Evolutionary conservation across 2,888 invertebrate genomes (phyloP), one percentile per base, ranked within the genome.

Genomic region (Xylota sylvarum): DNA sequence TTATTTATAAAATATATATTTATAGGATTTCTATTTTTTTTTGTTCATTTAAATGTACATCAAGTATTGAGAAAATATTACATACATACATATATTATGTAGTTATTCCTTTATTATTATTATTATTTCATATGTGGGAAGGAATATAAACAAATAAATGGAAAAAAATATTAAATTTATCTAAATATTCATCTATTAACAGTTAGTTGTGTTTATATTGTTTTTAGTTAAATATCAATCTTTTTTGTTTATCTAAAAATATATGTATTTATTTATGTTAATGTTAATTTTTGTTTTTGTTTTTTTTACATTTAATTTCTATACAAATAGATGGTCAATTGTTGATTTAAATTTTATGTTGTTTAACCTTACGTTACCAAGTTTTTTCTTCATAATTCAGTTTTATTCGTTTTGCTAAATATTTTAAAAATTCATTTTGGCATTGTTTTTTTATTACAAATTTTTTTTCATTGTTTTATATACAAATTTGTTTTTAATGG

Each of bases 241-340:
- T 73, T 74, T 14, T 27, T 78, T 56, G 65, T 58, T 86, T 86
- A 77, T 86, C 81, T 86, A 86, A 86, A 86, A 86, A 86, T 86
- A 86, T 86, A 82, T 77, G 32, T 70, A 6, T 32, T n/a, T 72
- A 7, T 46, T 48, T 19, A 60, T 50, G 46, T 72, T 58, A 48
- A n/a, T n/a, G n/a, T n/a, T n/a, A n/a, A n/a, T n/a, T n/a, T n/a
- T n/a, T n/a, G n/a, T n/a, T n/a, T n/a, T n/a, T n/a, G n/a, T n/a
- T n/a, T n/a, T 82, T 67, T 85, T 46, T 76, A 77, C 65, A 85
- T 60, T 70, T 52, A 37, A 72, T 55, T 82, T 77, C 81, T 86
- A 78, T 82, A 86, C 81, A 86, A 86, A 81, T 81, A 86, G 85
- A 86, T 82, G 82, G 86, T 86, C 86, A 86, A 86, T 77, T 77